Conservation (phyloP, 2,888 invertebrate species). For the Hydrotaea diabolus region DNA sequence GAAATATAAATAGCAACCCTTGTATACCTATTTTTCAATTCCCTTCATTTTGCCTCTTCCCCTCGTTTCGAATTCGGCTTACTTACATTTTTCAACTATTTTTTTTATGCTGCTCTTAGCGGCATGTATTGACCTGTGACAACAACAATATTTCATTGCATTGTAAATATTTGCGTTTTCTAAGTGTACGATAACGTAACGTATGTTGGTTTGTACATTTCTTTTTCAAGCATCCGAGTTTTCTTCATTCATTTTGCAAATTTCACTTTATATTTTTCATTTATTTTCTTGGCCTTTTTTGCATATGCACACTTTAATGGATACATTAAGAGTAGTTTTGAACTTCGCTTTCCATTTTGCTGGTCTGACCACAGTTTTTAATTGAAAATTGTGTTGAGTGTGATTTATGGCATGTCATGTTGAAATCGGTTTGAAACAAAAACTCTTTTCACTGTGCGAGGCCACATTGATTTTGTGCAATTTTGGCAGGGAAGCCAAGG, state of each 20-base stretch:
- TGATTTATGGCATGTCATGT: slow-evolving; percentile 22
- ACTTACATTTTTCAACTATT: background rate
- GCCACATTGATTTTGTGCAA: background rate
- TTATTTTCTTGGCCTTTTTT: background rate
- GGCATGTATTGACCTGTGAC: slow-evolving; percentile 63
- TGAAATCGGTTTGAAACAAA: background rate
- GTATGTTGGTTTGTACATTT: background rate
- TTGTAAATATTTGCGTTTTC: slow-evolving; percentile 10
- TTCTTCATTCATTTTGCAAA: background rate
- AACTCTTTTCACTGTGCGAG: background rate
- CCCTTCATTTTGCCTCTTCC: too few species aligned
- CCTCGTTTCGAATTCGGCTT: background rate
- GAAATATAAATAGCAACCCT: too few species aligned
- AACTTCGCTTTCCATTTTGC: slow-evolving; percentile 19
- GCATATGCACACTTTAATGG: background rate
- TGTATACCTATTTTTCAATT: too few species aligned
- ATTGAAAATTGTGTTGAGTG: slow-evolving; percentile 20
- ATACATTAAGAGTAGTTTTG: background rate
- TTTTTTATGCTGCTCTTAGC: slow-evolving; percentile 15
- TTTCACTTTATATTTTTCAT: slow-evolving; percentile 12
- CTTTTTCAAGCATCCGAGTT: background rate
- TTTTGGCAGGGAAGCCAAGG: background rate
- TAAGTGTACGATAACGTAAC: background rate
- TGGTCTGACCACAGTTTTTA: background rate
- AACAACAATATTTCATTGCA: slow-evolving; percentile 61